These are phyloP conservation scores for Cyprinodon variegatus DNA, from an alignment of 2,113 vertebrate genomes.

Conservation along the genomic window DNA sequence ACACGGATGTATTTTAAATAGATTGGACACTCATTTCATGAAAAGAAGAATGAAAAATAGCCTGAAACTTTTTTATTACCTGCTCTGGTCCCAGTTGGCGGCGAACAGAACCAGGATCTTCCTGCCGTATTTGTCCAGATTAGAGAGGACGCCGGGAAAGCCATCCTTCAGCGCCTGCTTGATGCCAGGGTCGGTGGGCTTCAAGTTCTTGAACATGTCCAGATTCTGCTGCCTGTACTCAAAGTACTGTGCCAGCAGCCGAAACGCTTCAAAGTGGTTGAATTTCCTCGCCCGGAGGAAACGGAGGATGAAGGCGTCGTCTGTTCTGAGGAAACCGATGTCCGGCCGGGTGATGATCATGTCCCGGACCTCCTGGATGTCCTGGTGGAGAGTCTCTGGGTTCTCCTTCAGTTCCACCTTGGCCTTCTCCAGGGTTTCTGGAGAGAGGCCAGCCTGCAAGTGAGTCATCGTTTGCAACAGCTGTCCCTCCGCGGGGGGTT, in stretches of 20 bases:
- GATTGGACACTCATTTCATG: too few species aligned
- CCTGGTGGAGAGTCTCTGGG: slow-evolving; percentile 95
- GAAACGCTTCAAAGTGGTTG: slow-evolving; percentile 98
- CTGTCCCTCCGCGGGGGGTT: slow-evolving; percentile 47
- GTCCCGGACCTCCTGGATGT: slow-evolving; percentile 98
- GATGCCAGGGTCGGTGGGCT: slow-evolving; percentile 96
- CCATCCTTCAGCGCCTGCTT: slow-evolving; percentile 98
- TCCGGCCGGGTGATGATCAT: slow-evolving; percentile 99
- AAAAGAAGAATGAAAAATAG: not conserved
- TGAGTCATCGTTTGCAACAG: slow-evolving; percentile 90
- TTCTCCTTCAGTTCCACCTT: slow-evolving; percentile 97
- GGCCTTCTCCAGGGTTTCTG: slow-evolving; percentile 98
- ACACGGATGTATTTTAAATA: not conserved
- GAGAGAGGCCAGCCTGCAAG: slow-evolving; percentile 95
- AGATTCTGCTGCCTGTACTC: slow-evolving; percentile 98
- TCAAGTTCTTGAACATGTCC: slow-evolving; percentile 99
- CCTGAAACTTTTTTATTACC: slow-evolving; percentile 75
- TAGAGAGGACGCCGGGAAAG: slow-evolving; percentile 94
- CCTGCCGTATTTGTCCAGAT: slow-evolving; percentile 95
- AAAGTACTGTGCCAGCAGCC: slow-evolving; percentile 96
- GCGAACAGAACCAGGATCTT: slow-evolving; percentile 97
- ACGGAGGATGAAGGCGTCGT: slow-evolving; percentile 95
- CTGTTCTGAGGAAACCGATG: slow-evolving; percentile 98
- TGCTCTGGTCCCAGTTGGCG: slow-evolving; percentile 99
- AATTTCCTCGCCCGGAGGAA: slow-evolving; percentile 97